Evolutionary conservation across 1,140 invertebrate genomes (phyloP).

Genomic region (Pseudomyrmex cubaensis): DNA sequence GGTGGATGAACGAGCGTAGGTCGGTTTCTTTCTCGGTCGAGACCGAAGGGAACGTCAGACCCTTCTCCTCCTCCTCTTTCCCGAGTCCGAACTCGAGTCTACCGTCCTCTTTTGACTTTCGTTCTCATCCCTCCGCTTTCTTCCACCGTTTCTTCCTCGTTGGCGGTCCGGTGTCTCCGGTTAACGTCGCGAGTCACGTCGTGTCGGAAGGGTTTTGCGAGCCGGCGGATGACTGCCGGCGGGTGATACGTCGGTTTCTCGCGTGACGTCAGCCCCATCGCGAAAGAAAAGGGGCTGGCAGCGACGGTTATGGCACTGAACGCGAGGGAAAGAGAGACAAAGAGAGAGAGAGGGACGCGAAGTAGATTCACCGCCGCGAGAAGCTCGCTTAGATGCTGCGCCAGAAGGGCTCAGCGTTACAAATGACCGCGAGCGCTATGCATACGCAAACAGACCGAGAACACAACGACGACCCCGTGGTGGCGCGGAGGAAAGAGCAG

Average conservation of each 20-base stretch:
- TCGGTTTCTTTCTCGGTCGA: constrained; percentile 61
- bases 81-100: neutral
- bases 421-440: constrained; percentile 77
- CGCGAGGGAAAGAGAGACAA: constrained; percentile 29
- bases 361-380: constrained; percentile 61
- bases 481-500: neutral
- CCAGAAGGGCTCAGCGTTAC: constrained; percentile 74
- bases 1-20: constrained; percentile 18
- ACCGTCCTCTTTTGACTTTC: constrained; percentile 38
- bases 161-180: constrained; percentile 65
- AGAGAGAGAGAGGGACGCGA: constrained; percentile 29
- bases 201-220: constrained; percentile 79
- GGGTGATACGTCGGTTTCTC: constrained; percentile 76
- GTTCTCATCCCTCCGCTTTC: constrained; percentile 55
- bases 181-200: constrained; percentile 80
- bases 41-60: constrained; percentile 7
- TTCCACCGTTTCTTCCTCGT: constrained; percentile 62
- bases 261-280: constrained; percentile 69
- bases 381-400: constrained; percentile 65
- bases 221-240: constrained; percentile 73
- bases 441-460: constrained; percentile 77
- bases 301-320: constrained; percentile 19
- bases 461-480: neutral
- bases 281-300: constrained; percentile 62
- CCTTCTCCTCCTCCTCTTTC: too few relatives aligned